Percentiles rank a stretch among this genome's conserved stretches.
These are phyloP conservation scores for Drosophila ficusphila DNA, from an alignment of 1,140 invertebrate genomes.

Conservation along the genomic window DNA sequence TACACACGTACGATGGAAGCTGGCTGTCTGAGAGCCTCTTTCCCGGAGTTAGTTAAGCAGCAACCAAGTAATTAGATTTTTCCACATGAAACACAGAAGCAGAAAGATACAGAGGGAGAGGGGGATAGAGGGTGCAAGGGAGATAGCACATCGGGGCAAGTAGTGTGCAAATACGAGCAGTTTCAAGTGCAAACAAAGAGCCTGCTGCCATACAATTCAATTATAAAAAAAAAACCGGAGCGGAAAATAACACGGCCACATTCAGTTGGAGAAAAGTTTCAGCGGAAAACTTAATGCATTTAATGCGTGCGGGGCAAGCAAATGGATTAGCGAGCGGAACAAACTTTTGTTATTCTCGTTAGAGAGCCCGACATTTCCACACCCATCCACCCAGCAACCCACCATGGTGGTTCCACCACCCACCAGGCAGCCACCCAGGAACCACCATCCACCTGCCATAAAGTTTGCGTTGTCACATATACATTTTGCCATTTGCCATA, in stretches of 20 bases:
- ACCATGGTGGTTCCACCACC: no score
- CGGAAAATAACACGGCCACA: slow-evolving; percentile 13
- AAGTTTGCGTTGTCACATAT: slow-evolving; percentile 60
- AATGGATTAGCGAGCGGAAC: slow-evolving; percentile 62
- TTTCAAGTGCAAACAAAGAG: slow-evolving; percentile 75
- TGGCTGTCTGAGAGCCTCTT: slow-evolving; percentile 19
- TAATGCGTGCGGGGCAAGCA: slow-evolving; percentile 77
- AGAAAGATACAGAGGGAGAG: neutral
- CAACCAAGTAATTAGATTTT: slow-evolving; percentile 81
- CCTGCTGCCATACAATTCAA: slow-evolving; percentile 70
- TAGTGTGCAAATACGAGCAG: slow-evolving; percentile 62
- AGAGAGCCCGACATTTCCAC: slow-evolving; percentile 11
- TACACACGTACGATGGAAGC: slow-evolving; percentile 31
- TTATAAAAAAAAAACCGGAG: slow-evolving; percentile 53
- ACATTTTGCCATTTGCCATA: slow-evolving; percentile 48
- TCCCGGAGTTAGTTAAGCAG: slow-evolving; percentile 65
- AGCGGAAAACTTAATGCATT: slow-evolving; percentile 69
- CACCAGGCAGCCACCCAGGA: slow-evolving; percentile 7
- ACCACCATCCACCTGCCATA: slow-evolving; percentile 54
- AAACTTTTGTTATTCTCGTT: slow-evolving; percentile 38
- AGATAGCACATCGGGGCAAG: slow-evolving; percentile 3
- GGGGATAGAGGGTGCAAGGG: neutral
- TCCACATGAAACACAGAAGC: slow-evolving; percentile 57
- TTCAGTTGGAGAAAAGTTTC: slow-evolving; percentile 37
- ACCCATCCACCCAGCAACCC: neutral